Evolutionary conservation across 2,888 invertebrate genomes (phyloP).

Genomic region (Seladonia tumulorum): DNA sequence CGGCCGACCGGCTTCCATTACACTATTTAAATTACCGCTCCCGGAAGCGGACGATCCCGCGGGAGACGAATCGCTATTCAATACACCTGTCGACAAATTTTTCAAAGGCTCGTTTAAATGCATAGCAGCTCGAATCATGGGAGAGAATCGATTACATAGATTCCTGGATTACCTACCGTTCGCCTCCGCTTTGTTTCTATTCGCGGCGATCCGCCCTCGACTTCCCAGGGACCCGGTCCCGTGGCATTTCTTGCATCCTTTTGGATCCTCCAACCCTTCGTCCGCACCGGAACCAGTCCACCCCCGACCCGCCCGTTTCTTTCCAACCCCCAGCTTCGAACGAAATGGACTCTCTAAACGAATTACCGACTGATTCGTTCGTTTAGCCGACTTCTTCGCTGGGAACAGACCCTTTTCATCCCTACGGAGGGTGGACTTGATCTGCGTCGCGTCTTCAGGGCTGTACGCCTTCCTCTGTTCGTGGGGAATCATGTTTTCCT

Average conservation of each 20-base stretch:
- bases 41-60: neutral
- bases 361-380: neutral
- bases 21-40: constrained; percentile 40
- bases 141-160: constrained; percentile 44
- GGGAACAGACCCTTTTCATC: neutral
- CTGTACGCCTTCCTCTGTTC: neutral
- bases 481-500: neutral
- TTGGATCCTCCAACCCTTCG: neutral
- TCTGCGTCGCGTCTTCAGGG: neutral
- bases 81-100: constrained; percentile 51
- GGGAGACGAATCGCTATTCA: constrained; percentile 21
- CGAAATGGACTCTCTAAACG: neutral
- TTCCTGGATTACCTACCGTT: constrained; percentile 15
- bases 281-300: neutral
- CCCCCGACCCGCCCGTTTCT: neutral
- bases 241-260: constrained; percentile 1
- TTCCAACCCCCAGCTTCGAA: neutral
- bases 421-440: neutral
- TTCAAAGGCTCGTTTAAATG: constrained; percentile 56
- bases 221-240: neutral
- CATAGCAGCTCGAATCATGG: constrained; percentile 39
- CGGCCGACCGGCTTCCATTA: constrained; percentile 37
- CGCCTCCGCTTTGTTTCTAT: constrained; percentile 37
- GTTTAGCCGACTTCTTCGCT: neutral
- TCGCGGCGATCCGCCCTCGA: constrained; percentile 10